Evolutionary conservation across 1,140 invertebrate species (phyloP), one percentile per base, ranked within the genome.

Genomic region (Atta texana): DNA sequence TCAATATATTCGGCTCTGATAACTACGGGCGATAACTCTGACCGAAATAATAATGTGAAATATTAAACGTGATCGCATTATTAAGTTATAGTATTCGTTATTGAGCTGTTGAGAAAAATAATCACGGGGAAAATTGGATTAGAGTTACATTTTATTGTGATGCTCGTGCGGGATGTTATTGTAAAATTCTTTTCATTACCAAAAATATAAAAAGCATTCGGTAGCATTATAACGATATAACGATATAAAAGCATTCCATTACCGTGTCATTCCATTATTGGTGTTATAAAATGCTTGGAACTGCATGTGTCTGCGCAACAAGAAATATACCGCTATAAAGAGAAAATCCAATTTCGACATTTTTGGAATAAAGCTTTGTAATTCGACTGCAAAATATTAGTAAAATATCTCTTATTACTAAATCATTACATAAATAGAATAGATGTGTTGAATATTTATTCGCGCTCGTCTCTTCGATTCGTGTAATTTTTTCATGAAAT

Each of bases 221-320:
- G 0, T 8, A 39, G n/a, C 69, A 84, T 63, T 84, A 75, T 34
- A 34, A 34, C 31, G 31, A 84, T 84, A 63, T 63, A 84, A 84
- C 69, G 28, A 57, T 28, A 34, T 51, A 63, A 75, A 84, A 51
- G 80, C 80, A 84, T 84, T 84, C 39, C 44, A 75, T 75, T 84
- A 75, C 55, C 8, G 39, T 75, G 69, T 49, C 28, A 63, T 84
- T 75, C 55, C 55, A 61, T 84, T 84, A 75, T 71, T 16, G 24
- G 3, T 49, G 55, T 51, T 61, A 16, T 72, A 63, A 81, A 81
- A 61, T 44, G 57, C 39, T n/a, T 28, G 69, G 7, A 24, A 75
- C 49, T 63, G 71, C 31, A 51, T 28, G 59, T 75, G 39, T 53
- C 16, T n/a, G 34, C 14, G 55, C 18, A 72, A 49, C n/a, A 75